These are phyloP conservation scores for Brenthis hecate DNA, from an alignment of 2,888 invertebrate species.

Conservation along the genomic window DNA sequence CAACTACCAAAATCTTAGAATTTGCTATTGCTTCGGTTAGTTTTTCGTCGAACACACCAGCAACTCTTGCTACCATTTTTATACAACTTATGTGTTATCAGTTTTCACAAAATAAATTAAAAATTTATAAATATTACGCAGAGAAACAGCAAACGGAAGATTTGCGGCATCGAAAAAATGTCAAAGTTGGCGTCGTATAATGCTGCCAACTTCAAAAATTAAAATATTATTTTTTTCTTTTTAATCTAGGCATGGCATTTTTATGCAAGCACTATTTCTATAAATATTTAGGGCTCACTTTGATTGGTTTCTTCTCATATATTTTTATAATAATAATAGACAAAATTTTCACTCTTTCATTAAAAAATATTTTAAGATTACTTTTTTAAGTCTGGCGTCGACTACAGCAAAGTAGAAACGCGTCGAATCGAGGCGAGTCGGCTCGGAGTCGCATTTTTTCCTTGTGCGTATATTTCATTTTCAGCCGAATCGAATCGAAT, in stretches of 20 bases:
- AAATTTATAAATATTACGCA: constrained; percentile 23
- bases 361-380: no score
- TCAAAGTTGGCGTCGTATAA: constrained; percentile 66
- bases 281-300: no score
- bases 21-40: constrained; percentile 85
- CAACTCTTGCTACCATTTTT: constrained; percentile 85
- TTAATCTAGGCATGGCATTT: background rate
- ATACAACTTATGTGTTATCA: constrained; percentile 8
- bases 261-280: background rate
- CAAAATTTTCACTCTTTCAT: no score
- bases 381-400: no score
- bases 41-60: constrained; percentile 85
- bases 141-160: constrained; percentile 27
- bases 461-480: no score
- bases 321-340: no score
- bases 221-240: background rate
- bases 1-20: constrained; percentile 92
- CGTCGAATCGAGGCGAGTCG: no score
- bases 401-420: no score
- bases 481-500: no score
- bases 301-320: no score
- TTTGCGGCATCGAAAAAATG: constrained; percentile 45
- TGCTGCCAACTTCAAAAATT: constrained; percentile 14
- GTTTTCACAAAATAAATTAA: constrained; percentile 22
- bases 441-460: no score